Percentiles rank a stretch among this genome's conserved stretches.
Evolutionary conservation across 2,888 invertebrate species (phyloP).

Genomic region (Euphydryas editha): DNA sequence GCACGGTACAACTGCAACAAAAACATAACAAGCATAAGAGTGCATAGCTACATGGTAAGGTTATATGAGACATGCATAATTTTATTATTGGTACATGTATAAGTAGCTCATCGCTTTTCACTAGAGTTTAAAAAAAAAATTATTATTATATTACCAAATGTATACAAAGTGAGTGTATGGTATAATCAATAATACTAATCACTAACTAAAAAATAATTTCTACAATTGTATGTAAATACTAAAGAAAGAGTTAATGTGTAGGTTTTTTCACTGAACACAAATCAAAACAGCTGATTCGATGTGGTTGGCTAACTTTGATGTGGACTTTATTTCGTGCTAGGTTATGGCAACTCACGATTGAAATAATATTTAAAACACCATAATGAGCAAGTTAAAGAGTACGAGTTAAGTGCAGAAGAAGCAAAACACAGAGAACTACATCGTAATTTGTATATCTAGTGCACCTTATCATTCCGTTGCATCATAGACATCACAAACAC

Average conservation of each 20-base stretch:
- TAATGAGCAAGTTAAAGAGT: slow-evolving; percentile 5
- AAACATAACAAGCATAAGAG: slow-evolving; percentile 66
- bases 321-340: slow-evolving; percentile 11
- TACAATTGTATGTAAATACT: not conserved
- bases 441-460: slow-evolving; percentile 43
- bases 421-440: slow-evolving; percentile 51
- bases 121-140: not conserved
- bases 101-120: not conserved
- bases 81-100: not conserved
- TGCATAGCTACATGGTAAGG: slow-evolving; percentile 27
- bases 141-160: not conserved
- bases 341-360: slow-evolving; percentile 18
- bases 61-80: slow-evolving; percentile 1
- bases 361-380: slow-evolving; percentile 30
- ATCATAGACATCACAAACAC: slow-evolving; percentile 70
- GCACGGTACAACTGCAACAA: slow-evolving; percentile 86
- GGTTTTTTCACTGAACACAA: not conserved
- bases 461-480: slow-evolving; percentile 83
- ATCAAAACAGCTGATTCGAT: slow-evolving; percentile 24
- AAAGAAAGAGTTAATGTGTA: not conserved
- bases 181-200: not conserved
- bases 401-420: slow-evolving; percentile 48
- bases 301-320: slow-evolving; percentile 5
- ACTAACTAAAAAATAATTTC: not conserved
- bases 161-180: not conserved